Evolutionary conservation across 2,797 vertebrate species (phyloP).

Genomic region (Rhodeus uyekii): DNA sequence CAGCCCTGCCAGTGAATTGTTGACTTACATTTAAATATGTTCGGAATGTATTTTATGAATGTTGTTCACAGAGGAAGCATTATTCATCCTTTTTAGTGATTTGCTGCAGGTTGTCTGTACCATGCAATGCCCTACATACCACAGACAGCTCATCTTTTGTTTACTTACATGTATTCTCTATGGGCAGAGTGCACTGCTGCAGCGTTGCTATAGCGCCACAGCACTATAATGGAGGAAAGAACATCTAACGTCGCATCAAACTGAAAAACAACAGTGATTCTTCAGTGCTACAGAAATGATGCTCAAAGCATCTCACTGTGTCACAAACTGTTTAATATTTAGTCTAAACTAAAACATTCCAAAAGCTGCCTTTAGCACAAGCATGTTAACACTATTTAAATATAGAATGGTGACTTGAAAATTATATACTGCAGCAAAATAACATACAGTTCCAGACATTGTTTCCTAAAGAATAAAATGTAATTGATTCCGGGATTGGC

Average conservation of each 20-base stretch:
- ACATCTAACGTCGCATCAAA: conserved; percentile 95
- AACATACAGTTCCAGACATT: background rate
- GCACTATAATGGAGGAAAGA: conserved; percentile 91
- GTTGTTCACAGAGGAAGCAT: background rate
- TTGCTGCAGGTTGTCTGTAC: background rate
- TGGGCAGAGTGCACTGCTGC: conserved; percentile 96
- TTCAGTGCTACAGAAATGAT: background rate
- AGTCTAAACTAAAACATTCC: background rate
- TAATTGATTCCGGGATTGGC: background rate
- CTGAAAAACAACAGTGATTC: conserved; percentile 70
- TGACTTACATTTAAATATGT: background rate
- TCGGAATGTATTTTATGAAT: background rate
- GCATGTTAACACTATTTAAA: background rate
- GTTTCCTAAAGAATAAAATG: background rate
- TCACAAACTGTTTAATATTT: background rate
- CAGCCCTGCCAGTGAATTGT: background rate
- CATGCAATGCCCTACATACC: conserved; percentile 15
- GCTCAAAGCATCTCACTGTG: background rate
- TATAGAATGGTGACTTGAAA: background rate
- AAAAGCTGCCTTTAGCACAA: background rate
- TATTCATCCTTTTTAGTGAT: background rate
- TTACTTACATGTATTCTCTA: conserved; percentile 95
- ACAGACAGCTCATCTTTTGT: conserved; percentile 15
- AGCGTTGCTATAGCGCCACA: conserved; percentile 98
- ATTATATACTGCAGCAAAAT: background rate